Evolutionary conservation across 2,113 vertebrate genomes (phyloP), one percentile per base, ranked within the genome.

Genomic region (Alligator sinensis): DNA sequence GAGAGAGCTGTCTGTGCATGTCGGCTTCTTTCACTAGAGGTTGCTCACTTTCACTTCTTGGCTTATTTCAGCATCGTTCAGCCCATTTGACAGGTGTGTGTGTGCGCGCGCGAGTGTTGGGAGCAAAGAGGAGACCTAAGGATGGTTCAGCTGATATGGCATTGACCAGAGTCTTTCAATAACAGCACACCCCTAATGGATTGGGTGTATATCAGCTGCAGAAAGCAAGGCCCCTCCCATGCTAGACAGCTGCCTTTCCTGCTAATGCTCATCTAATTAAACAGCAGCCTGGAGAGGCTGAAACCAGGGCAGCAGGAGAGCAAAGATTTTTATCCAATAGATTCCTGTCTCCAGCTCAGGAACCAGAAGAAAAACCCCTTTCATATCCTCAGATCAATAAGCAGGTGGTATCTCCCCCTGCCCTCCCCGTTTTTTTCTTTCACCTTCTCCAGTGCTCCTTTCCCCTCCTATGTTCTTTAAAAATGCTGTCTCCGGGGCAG

Each of bases 1-100:
- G 68, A 80, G 92, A 54, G 86, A 66, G 77, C 87, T 91, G 94
- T 98, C 96, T 97, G 97, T 95, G 96, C 95, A 86, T 97, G 98
- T 97, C 97, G 94, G 8, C 82, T 97, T 97, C 97, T 97, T 96
- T 98, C 97, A 97, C 98, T 97, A 97, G 97, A 97, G 97, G 98
- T 91, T 98, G 98, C 98, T 98, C 98, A 96, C 96, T 97, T 97
- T 97, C 97, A 94, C 97, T 96, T 96, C 96, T 97, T 97, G 93
- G 85, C 91, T 91, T 94, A 82, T 90, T 55, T 91, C 89, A 64
- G 72, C 84, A 27, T 55, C 77, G 79, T 80, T 95, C 86, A 88
- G 68, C 84, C 86, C 77, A 77, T 94, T 83, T 83, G 96, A 96
- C 93, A 95, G 47, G 89, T 72, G 78, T 89, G 82, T 82, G 90